phyloP scores from a whole-genome alignment of 2,113 vertebrate genomes.

The Sphaerodactylus townsendi region DNA sequence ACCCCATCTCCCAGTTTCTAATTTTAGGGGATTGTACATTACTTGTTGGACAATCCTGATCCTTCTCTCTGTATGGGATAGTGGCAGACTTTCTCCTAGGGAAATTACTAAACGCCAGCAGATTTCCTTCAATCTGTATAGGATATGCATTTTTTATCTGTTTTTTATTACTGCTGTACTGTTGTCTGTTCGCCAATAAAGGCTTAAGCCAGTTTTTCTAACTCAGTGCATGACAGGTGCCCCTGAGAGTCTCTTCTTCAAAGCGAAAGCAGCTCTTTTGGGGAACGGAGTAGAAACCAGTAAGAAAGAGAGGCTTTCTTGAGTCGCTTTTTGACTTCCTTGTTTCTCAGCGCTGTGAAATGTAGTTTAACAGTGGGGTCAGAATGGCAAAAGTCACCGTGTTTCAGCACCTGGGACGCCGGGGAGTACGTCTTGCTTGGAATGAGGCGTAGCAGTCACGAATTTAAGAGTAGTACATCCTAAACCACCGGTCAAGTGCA shows the following conservation, averaged over 20 bases:
- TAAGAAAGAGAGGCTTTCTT: conserved; percentile 4
- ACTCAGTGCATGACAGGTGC: too few species aligned
- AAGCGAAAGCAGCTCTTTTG: not conserved
- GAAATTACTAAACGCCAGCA: too few species aligned
- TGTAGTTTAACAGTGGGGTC: conserved; percentile 46
- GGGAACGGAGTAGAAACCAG: not conserved
- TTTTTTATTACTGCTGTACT: too few species aligned
- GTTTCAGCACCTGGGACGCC: conserved; percentile 42
- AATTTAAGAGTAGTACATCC: conserved; percentile 44
- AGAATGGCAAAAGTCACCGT: conserved; percentile 33
- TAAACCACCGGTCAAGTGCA: conserved; percentile 55
- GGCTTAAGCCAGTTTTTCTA: too few species aligned
- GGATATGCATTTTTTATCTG: too few species aligned
- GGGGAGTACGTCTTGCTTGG: not conserved
- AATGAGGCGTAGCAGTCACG: conserved; percentile 9
- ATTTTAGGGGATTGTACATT: too few species aligned
- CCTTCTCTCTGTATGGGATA: too few species aligned
- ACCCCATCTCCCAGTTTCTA: too few species aligned
- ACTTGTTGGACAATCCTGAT: too few species aligned
- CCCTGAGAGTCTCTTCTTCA: not conserved
- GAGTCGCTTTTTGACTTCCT: conserved; percentile 53
- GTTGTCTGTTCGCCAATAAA: too few species aligned
- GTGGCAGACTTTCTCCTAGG: too few species aligned
- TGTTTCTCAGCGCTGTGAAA: conserved; percentile 52
- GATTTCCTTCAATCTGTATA: too few species aligned